A percentile compares a stretch with the other conserved stretches of the same genome.
phyloP scores from a whole-genome alignment of 2,113 vertebrate species.

The Syrmaticus mikado region DNA sequence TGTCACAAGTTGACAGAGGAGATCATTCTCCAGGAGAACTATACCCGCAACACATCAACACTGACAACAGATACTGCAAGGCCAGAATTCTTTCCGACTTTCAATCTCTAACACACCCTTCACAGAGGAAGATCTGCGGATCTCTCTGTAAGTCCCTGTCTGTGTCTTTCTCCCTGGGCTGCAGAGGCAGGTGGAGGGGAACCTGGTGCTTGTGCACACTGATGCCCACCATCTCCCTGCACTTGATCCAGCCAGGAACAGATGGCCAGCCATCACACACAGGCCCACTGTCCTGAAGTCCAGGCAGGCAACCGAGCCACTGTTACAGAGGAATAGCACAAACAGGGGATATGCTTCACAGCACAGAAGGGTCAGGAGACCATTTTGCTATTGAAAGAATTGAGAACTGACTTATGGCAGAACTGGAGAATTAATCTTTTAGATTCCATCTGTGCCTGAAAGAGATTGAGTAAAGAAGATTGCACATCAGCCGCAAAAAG shows the following conservation, averaged over 20 bases:
- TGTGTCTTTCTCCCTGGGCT: rapidly evolving
- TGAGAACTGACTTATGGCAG: not conserved
- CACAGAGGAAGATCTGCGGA: not conserved
- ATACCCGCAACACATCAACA: not conserved
- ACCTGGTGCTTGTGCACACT: rapidly evolving
- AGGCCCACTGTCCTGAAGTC: not conserved
- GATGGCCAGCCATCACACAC: not conserved
- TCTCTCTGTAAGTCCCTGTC: not conserved
- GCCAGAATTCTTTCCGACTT: not conserved
- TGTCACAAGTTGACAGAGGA: not conserved
- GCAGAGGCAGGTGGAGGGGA: not conserved
- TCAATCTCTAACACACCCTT: not conserved
- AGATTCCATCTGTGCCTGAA: not conserved
- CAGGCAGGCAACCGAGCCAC: not conserved
- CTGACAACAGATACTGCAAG: not conserved
- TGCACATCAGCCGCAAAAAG: not conserved
- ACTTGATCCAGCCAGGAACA: rapidly evolving
- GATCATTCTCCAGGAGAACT: not conserved
- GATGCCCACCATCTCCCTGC: not conserved
- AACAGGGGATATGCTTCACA: not conserved
- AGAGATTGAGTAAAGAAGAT: too few relatives aligned
- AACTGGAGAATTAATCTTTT: not conserved
- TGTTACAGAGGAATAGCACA: not conserved
- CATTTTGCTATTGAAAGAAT: conserved; percentile 8
- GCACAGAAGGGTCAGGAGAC: conserved; percentile 1